Conservation (phyloP, 2,113 vertebrate species). For the Cisticola juncidis region DNA sequence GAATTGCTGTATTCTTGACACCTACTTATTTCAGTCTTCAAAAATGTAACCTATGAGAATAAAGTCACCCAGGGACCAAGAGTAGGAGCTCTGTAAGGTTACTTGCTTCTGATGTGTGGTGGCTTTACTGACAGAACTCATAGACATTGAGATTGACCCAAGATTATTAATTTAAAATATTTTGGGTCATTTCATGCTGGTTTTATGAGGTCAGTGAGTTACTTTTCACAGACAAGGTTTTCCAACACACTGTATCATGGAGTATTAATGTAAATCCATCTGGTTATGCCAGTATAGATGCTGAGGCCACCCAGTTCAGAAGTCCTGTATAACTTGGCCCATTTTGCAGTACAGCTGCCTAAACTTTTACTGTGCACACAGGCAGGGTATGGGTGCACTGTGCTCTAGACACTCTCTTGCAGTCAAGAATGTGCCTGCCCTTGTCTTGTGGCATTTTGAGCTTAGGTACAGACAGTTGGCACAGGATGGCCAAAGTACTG, state of each 20-base stretch:
- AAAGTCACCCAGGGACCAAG: background rate
- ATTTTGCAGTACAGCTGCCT: background rate
- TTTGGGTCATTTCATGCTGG: background rate
- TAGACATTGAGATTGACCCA: background rate
- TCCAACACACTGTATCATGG: background rate
- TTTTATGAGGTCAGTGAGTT: background rate
- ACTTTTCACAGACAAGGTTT: background rate
- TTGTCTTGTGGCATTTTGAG: background rate
- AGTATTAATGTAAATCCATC: background rate
- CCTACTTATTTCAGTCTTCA: background rate
- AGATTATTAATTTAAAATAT: background rate
- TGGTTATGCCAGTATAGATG: background rate
- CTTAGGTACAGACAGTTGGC: background rate
- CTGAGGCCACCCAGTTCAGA: background rate
- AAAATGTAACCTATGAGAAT: background rate
- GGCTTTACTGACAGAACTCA: background rate
- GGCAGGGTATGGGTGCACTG: background rate
- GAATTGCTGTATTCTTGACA: background rate
- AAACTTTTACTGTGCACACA: background rate
- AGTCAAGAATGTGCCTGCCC: background rate
- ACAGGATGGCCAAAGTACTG: background rate
- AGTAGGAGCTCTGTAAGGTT: slow-evolving; percentile 2
- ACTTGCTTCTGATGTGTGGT: background rate
- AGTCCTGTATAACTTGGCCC: background rate
- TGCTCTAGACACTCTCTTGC: too few species aligned